These are phyloP conservation scores for Drosophila anomalipes DNA, from an alignment of 2,888 invertebrate genomes.

Conservation along the genomic window DNA sequence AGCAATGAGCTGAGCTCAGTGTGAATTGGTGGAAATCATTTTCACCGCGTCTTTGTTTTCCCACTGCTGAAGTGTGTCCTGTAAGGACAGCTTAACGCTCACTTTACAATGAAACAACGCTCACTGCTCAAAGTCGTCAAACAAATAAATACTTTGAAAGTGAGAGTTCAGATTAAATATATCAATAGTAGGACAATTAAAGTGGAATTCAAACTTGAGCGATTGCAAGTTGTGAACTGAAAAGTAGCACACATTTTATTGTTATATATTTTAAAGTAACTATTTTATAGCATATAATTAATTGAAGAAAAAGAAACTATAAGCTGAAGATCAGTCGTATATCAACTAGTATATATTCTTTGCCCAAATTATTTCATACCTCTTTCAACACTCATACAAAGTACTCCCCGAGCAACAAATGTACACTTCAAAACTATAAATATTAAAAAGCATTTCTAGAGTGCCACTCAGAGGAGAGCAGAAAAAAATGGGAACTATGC, in stretches of 20 bases:
- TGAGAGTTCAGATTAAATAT: constrained; percentile 7
- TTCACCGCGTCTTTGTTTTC: constrained; percentile 29
- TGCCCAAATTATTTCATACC: not conserved
- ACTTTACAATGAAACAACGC: not conserved
- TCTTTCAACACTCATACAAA: not conserved
- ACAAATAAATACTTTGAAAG: constrained; percentile 23
- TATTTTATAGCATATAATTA: not conserved
- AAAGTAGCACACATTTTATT: not conserved
- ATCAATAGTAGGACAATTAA: not conserved
- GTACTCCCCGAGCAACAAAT: not conserved
- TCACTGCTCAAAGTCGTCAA: constrained; percentile 7
- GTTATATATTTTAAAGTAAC: too few species aligned
- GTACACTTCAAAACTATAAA: constrained; percentile 9
- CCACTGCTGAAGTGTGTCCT: constrained; percentile 23
- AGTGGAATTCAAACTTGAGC: constrained; percentile 8
- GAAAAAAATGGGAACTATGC: constrained; percentile 6
- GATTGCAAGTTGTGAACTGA: not conserved
- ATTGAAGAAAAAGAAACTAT: not conserved
- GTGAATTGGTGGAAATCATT: constrained; percentile 32
- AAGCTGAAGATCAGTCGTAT: not conserved
- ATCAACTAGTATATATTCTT: not conserved
- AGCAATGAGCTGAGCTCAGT: constrained; percentile 30
- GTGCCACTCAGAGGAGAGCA: constrained; percentile 19
- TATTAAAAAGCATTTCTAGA: constrained; percentile 25
- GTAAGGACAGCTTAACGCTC: constrained; percentile 6